These are phyloP conservation scores for Hetaerina titia DNA, from an alignment of 2,888 invertebrate genomes.

Conservation along the genomic window DNA sequence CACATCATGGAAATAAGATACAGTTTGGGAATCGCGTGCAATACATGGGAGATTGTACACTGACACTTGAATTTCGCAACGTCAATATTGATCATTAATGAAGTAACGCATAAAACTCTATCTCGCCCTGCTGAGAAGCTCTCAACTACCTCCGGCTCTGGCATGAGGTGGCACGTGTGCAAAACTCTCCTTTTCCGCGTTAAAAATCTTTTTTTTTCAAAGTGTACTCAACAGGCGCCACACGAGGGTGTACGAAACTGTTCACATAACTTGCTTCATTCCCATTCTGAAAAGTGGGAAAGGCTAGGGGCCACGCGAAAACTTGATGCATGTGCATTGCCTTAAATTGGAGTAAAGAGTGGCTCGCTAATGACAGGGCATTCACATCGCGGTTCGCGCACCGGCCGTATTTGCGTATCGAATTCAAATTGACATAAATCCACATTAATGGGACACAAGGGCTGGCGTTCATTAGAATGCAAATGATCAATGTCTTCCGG, in stretches of 20 bases:
- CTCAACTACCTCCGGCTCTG: neutral
- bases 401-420: neutral
- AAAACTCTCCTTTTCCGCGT: no score
- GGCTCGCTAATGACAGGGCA: slow-evolving; percentile 32
- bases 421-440: slow-evolving; percentile 20
- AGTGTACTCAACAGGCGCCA: neutral
- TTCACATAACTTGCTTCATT: neutral
- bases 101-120: neutral
- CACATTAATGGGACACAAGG: neutral
- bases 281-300: neutral
- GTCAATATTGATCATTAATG: neutral
- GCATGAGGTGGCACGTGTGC: neutral
- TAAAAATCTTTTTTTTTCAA: neutral
- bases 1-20: no score
- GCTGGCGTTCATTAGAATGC: neutral
- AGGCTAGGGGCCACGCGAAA: neutral
- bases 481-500: slow-evolving; percentile 2
- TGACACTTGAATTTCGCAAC: no score
- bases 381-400: neutral
- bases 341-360: slow-evolving; percentile 13
- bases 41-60: no score
- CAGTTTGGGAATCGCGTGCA: no score
- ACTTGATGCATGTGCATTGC: slow-evolving; percentile 15
- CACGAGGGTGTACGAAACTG: neutral
- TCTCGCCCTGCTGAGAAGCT: neutral